Evolutionary conservation across 2,888 invertebrate genomes (phyloP), one percentile per base, ranked within the genome.

Genomic region (Amblyjoppa fuscipennis): DNA sequence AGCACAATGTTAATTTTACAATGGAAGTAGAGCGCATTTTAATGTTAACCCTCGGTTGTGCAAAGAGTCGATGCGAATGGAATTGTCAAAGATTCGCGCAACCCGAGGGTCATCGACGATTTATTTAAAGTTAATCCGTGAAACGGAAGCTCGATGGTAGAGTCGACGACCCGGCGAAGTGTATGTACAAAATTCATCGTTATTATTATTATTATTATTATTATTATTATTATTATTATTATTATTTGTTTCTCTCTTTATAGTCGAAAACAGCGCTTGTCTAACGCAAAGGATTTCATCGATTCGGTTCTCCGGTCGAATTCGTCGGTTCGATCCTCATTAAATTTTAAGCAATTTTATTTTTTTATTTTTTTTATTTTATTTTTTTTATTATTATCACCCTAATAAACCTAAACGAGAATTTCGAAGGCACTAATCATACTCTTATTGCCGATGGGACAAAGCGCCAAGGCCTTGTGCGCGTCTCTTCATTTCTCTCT

Each of bases 361-460:
- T 81, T 41, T 51, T n/a, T 9, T 71, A 45, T 70, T 59, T 68
- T 77, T 49, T 59, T 20, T 20, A 0, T 20, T 0, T 20, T 77
- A 31, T 68, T 77, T 49, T 59, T 20, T 20, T 20, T 20, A 20
- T 20, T 77, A 31, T 80, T 76, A 77, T 69, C 53, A 78, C 34
- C 34, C 51, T 74, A 76, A 77, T 20, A 73, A 56, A 77, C 81
- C 51, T 74, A 78, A 75, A 82, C 61, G 73, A 81, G 31, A 88
- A 88, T 88, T 88, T 87, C 83, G 86, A 87, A 88, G 88, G 88
- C 86, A 88, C 87, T 86, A 81, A 75, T 80, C 66, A 71, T 51
- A 70, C 49, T 49, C 61, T 83, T 71, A 83, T 77, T 73, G 77
- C 77, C 61, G 61, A 81, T 73, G 64, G 61, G 59, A 75, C 38